Evolutionary conservation across 2,113 vertebrate genomes (phyloP), one percentile per base, ranked within the genome.

Genomic region (Semnornis frantzii): DNA sequence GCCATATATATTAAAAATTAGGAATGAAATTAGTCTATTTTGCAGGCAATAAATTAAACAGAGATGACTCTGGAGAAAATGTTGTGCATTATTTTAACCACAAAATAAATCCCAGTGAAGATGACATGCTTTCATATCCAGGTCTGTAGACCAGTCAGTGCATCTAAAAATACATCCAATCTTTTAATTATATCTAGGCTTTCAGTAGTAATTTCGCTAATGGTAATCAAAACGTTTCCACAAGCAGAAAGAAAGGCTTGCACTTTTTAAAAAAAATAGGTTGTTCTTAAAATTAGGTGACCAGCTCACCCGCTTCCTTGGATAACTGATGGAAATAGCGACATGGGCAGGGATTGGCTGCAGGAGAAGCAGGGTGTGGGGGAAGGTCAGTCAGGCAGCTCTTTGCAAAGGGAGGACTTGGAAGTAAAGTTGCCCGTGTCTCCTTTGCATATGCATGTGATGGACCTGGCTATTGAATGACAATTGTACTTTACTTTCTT

Each of bases 11-110:
- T 87, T 86, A 81, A 91, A 95, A 94, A 50, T 2, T 9, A 7
- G 50, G 70, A 85, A 83, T 82, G n/a, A 91, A 93, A 93, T 91
- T 48, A 91, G 92, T 92, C 37, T 85, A 69, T 81, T 94, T 89
- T 90, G 24, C 44, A 72, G 76, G 69, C 65, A 88, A 74, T 77
- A 95, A 90, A 88, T 94, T 85, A 93, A 95, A 83, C 62, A 83
- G 77, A 73, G 33, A 82, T 79, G 37, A 78, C 85, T 78, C 83
- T 62, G 4, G 15, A 94, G 90, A 88, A 94, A 91, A 94, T 10
- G 27, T 31, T 87, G 37, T 6, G 3, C 64, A 28, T 97, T 90
- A 90, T 83, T 94, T 95, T 78, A 93, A 69, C 73, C 1, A 8
- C 66, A 84, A 91, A 94, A 83, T 82, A 90, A 85, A 94, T 94